Conservation (phyloP, 1,140 invertebrate species). For the Fopius arisanus region DNA sequence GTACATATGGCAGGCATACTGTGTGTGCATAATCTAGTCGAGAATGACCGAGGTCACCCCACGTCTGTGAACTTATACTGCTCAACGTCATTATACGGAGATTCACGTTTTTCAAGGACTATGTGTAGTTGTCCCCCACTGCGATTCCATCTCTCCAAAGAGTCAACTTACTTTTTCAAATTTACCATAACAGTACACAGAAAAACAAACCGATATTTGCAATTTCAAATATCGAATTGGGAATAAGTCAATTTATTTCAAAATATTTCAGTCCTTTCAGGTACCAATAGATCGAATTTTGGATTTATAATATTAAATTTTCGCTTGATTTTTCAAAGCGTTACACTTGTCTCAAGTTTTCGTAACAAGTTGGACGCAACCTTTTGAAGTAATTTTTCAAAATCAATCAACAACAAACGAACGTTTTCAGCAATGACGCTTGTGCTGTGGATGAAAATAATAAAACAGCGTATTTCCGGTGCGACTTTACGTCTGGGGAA, state of each 20-base stretch:
- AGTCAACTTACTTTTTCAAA: background rate
- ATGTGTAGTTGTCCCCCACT: background rate
- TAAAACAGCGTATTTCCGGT: background rate
- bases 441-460: background rate
- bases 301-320: too few relatives aligned
- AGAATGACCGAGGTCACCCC: slow-evolving; percentile 45
- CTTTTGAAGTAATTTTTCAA: too few relatives aligned
- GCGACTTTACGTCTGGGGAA: background rate
- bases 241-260: too few relatives aligned
- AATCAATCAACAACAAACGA: too few relatives aligned
- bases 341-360: too few relatives aligned
- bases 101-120: slow-evolving; percentile 13
- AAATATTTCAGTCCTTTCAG: too few relatives aligned
- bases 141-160: background rate
- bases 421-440: too few relatives aligned
- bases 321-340: too few relatives aligned
- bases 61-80: slow-evolving; percentile 37
- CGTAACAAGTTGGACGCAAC: too few relatives aligned
- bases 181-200: background rate
- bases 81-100: background rate
- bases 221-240: too few relatives aligned
- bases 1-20: background rate
- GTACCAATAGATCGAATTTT: too few relatives aligned
- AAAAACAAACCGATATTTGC: too few relatives aligned
- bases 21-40: slow-evolving; percentile 43